Percentiles rank a stretch among this genome's conserved stretches.
These are phyloP conservation scores for Drosophila colorata DNA, from an alignment of 2,888 invertebrate species.

Conservation along the genomic window DNA sequence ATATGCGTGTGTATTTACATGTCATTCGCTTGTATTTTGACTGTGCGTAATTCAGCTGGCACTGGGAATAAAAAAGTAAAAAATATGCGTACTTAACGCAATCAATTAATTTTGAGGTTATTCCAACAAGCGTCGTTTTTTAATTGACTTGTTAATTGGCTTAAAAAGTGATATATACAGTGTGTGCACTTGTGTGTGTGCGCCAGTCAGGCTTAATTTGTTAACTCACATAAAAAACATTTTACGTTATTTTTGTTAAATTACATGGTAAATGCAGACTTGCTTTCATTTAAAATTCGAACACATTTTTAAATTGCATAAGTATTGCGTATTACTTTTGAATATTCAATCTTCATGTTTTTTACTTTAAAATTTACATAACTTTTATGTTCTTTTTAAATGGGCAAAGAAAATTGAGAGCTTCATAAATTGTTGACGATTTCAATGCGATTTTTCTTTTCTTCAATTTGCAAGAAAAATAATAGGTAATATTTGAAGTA, in stretches of 20 bases:
- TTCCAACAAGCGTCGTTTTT: conserved; percentile 27
- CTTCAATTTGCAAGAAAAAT: background rate
- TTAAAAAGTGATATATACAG: conserved; percentile 16
- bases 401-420: too few species aligned
- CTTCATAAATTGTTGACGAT: background rate
- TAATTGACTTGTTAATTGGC: conserved; percentile 36
- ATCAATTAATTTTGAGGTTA: conserved; percentile 32
- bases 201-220: conserved; percentile 7
- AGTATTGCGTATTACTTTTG: too few species aligned
- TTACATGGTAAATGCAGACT: background rate
- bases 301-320: background rate
- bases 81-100: conserved; percentile 28
- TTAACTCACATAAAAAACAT: background rate
- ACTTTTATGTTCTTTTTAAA: too few species aligned
- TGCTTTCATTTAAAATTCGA: background rate
- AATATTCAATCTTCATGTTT: background rate
- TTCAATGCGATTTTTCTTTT: background rate
- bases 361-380: background rate
- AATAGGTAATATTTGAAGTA: too few species aligned
- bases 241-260: background rate
- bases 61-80: background rate
- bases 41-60: conserved; percentile 1
- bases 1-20: background rate
- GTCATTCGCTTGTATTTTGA: background rate
- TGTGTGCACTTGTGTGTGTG: background rate